These are phyloP conservation scores for Aeoliscus strigatus DNA, from an alignment of 2,797 vertebrate species.

Conservation along the genomic window DNA sequence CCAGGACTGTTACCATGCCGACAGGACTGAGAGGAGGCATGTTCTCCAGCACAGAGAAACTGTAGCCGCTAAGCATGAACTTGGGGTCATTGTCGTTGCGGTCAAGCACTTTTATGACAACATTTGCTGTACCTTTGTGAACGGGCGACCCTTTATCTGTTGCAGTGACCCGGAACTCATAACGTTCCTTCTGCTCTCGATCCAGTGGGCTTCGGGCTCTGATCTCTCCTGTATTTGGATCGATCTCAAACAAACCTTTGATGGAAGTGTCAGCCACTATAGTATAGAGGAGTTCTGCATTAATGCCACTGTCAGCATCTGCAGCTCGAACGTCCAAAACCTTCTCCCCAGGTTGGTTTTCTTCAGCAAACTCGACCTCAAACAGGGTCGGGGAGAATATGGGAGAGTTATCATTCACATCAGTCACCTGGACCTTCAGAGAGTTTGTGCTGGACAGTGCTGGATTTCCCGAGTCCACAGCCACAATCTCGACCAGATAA, in stretches of 20 bases:
- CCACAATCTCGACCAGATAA: conserved; percentile 93
- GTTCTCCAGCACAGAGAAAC: conserved; percentile 98
- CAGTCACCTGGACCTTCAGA: conserved; percentile 93
- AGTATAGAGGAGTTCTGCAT: conserved; percentile 89
- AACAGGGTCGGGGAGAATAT: conserved; percentile 91
- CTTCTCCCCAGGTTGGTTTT: conserved; percentile 88
- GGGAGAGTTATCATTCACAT: conserved; percentile 93
- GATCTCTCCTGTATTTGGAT: conserved; percentile 88
- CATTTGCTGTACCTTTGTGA: conserved; percentile 91
- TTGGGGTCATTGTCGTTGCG: conserved; percentile 98
- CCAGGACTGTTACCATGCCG: conserved; percentile 97
- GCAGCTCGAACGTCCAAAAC: conserved; percentile 89
- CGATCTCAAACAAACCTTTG: conserved; percentile 90
- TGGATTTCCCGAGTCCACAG: conserved; percentile 94
- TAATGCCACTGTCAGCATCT: conserved; percentile 94
- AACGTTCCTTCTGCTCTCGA: conserved; percentile 89
- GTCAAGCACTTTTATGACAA: conserved; percentile 91
- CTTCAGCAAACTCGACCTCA: conserved; percentile 92
- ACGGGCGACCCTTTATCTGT: conserved; percentile 93
- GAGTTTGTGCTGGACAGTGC: conserved; percentile 97
- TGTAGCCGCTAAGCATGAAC: conserved; percentile 98
- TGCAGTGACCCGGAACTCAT: conserved; percentile 91
- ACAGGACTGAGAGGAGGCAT: conserved; percentile 96
- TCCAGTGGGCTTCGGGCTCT: conserved; percentile 89
- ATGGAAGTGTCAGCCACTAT: conserved; percentile 84